A percentile compares a stretch with the other conserved stretches of the same genome.
These are phyloP conservation scores for Peromyscus polionotus DNA, from an alignment of 2,113 vertebrate species.

Conservation along the genomic window DNA sequence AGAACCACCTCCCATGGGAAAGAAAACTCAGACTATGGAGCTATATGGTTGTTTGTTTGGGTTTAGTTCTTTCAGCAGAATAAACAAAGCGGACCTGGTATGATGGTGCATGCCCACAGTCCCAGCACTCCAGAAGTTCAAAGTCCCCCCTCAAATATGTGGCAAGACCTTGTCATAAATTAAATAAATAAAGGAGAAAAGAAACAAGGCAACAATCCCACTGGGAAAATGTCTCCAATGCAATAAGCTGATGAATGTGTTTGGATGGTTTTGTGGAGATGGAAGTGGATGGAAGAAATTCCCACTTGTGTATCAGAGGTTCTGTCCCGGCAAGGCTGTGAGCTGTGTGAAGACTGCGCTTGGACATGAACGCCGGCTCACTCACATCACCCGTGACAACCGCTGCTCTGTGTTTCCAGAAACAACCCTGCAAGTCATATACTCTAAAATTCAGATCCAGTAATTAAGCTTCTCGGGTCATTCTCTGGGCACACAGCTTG, in stretches of 20 bases:
- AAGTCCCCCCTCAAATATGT: background rate
- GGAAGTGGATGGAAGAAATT: background rate
- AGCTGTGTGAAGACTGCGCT: background rate
- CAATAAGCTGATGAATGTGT: background rate
- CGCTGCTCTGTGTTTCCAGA: background rate
- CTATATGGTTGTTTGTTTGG: background rate
- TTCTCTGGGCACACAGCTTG: background rate
- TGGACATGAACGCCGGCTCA: background rate
- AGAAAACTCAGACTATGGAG: constrained; percentile 30
- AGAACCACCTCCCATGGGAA: constrained; percentile 15
- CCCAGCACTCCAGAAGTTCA: background rate
- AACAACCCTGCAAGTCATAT: background rate
- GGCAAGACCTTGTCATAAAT: background rate
- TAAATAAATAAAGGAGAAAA: background rate
- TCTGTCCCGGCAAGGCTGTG: background rate
- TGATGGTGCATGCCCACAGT: background rate
- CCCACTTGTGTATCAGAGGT: background rate
- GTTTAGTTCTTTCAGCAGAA: constrained; percentile 24
- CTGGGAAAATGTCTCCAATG: background rate
- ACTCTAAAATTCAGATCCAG: background rate
- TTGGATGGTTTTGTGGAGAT: background rate
- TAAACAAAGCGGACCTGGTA: background rate
- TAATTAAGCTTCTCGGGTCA: constrained; percentile 17
- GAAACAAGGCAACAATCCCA: background rate
- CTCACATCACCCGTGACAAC: background rate